These are phyloP conservation scores for Brachyopa scutellaris DNA, from an alignment of 2,888 invertebrate genomes.

Conservation along the genomic window DNA sequence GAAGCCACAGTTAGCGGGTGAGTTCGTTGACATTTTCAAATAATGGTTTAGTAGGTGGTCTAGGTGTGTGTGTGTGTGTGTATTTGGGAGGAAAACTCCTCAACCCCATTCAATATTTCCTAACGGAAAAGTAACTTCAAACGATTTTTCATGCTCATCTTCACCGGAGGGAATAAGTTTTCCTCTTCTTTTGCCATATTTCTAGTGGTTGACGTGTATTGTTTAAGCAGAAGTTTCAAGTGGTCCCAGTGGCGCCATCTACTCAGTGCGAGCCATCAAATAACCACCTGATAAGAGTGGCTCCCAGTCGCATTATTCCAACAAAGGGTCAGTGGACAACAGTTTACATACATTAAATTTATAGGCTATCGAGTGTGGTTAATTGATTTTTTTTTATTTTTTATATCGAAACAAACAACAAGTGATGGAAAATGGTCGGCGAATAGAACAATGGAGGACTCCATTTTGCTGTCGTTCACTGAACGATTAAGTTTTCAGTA, in stretches of 20 bases:
- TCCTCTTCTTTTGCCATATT: neutral
- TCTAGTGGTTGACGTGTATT: constrained; percentile 16
- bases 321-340: too few relatives aligned
- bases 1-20: constrained; percentile 40
- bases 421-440: too few relatives aligned
- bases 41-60: constrained; percentile 45
- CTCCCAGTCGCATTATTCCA: too few relatives aligned
- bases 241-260: constrained; percentile 34
- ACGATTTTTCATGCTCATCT: constrained; percentile 60
- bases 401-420: too few relatives aligned
- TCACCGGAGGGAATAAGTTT: constrained; percentile 52
- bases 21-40: constrained; percentile 69
- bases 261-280: too few relatives aligned
- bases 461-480: too few relatives aligned
- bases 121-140: constrained; percentile 52
- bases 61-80: neutral
- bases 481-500: too few relatives aligned
- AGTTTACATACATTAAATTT: too few relatives aligned
- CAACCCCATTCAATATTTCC: constrained; percentile 19
- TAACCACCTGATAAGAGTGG: too few relatives aligned
- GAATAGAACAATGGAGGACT: too few relatives aligned
- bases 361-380: too few relatives aligned
- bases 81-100: neutral
- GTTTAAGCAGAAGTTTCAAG: constrained; percentile 54
- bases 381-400: too few relatives aligned